These are phyloP conservation scores for Hystrix cristata DNA, from an alignment of 2,113 vertebrate species.

Conservation along the genomic window DNA sequence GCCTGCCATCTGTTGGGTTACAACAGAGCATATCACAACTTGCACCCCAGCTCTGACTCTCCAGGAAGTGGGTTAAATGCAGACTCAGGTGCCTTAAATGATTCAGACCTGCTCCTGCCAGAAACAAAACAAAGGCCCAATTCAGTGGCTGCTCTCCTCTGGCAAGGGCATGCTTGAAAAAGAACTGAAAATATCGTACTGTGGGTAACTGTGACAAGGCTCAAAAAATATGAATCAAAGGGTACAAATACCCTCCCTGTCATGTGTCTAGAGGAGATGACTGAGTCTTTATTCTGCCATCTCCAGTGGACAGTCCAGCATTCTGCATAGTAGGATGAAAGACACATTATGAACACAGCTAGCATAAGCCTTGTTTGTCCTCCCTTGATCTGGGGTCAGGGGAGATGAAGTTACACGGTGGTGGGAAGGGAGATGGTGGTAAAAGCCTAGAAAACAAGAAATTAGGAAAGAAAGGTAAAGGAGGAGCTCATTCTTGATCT, in stretches of 20 bases:
- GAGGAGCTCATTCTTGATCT: background rate
- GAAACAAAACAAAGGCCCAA: slow-evolving; percentile 82
- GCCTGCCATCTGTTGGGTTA: background rate
- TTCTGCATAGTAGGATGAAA: slow-evolving; percentile 64
- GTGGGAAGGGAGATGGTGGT: background rate
- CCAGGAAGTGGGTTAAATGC: slow-evolving; percentile 54
- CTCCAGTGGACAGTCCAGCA: slow-evolving; percentile 30
- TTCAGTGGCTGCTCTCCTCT: slow-evolving; percentile 83
- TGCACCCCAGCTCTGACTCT: background rate
- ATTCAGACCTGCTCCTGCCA: slow-evolving; percentile 78
- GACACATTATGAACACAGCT: slow-evolving; percentile 63
- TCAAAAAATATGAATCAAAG: slow-evolving; percentile 81
- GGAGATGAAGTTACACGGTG: background rate
- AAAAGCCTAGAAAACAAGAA: background rate
- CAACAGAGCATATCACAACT: slow-evolving; percentile 40
- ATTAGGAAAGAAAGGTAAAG: background rate
- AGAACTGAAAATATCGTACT: slow-evolving; percentile 85
- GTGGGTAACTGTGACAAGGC: slow-evolving; percentile 79
- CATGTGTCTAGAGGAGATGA: slow-evolving; percentile 70
- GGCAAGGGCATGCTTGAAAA: slow-evolving; percentile 74
- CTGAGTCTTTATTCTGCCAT: slow-evolving; percentile 68
- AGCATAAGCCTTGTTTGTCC: slow-evolving; percentile 55
- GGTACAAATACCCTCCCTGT: slow-evolving; percentile 79
- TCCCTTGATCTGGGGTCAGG: background rate
- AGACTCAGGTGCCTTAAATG: slow-evolving; percentile 78